Evolutionary conservation across 2,797 vertebrate genomes (phyloP).

Genomic region (Chelonia mydas): DNA sequence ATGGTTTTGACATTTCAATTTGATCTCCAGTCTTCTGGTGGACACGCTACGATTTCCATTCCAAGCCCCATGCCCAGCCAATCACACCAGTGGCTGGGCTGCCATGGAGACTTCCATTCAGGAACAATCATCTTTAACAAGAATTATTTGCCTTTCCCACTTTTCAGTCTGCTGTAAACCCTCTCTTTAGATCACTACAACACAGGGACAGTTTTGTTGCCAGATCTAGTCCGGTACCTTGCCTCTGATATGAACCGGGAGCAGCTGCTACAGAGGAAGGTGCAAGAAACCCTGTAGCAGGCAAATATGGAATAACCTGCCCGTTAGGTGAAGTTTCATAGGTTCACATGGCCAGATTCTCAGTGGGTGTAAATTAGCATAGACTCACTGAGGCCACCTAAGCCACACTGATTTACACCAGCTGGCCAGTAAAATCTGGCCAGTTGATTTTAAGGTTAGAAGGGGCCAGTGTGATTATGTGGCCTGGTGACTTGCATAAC

Average conservation of each 20-base stretch:
- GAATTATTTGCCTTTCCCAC: background rate
- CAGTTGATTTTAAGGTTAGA: background rate
- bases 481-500: accelerated
- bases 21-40: background rate
- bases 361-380: background rate
- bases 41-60: background rate
- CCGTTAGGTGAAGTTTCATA: background rate
- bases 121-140: background rate
- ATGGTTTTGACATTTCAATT: background rate
- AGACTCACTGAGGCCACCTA: accelerated
- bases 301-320: background rate
- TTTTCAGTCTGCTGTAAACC: background rate
- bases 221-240: accelerated
- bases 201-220: accelerated
- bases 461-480: background rate
- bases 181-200: background rate
- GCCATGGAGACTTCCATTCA: background rate
- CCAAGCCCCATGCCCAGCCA: accelerated
- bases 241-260: background rate
- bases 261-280: background rate
- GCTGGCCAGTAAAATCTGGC: no score
- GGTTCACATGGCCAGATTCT: background rate
- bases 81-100: background rate
- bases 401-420: background rate
- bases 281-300: background rate